Base-by-base conservation (phyloP, 2,888 invertebrate species). In the Synanthedon myopaeformis region DNA sequence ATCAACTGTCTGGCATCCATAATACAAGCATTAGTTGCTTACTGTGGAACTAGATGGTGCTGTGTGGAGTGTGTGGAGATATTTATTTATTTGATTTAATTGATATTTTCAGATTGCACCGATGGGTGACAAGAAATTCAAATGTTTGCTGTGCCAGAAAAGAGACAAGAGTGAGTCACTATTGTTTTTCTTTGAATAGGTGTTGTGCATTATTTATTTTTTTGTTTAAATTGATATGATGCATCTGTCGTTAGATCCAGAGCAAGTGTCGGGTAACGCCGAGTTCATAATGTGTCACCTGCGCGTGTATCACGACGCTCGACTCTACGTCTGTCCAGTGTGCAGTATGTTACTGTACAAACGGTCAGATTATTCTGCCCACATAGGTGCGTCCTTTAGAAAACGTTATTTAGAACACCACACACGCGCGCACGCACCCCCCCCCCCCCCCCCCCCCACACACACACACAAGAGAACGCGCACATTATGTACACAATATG, bases 281-380 rank as follows among this genome's bases (percentile, higher is more conserved):
- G 90, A 90, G 57, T 70, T 78, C 0, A 91, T 92, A 56, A 89
- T 90, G 63, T 69, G 82, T 0, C 94, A 94, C 61, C 74, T 93
- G 64, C 91, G 90, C 66, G 63, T 67, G 0, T 72, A 61, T 0
- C 94, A 94, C 70, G 90, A 90, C 52, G 82, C 90, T 0, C 84
- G 91, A 0, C 67, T 93, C 2, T 93, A 93, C 67, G 90, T 94
- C 52, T 95, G 94, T 61, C 91, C 91, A 56, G 76, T 91, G 4
- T 94, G 94, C 66, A 92, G 92, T 0, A 79, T 83, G 23, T 90
- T 92, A 51, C 91, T 93, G 66, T 76, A 89, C 51, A 91, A 90
- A 61, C 80, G 92, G 14, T 89, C 85, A n/a, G 91, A 92, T 55
- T 82, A 92, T 4, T 89, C 89, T 0, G 69, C 82, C 5, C 94